A percentile compares a stretch with the other conserved stretches of the same genome.
Evolutionary conservation across 1,140 invertebrate genomes (phyloP).

Genomic region (Rhopalosiphum padi): DNA sequence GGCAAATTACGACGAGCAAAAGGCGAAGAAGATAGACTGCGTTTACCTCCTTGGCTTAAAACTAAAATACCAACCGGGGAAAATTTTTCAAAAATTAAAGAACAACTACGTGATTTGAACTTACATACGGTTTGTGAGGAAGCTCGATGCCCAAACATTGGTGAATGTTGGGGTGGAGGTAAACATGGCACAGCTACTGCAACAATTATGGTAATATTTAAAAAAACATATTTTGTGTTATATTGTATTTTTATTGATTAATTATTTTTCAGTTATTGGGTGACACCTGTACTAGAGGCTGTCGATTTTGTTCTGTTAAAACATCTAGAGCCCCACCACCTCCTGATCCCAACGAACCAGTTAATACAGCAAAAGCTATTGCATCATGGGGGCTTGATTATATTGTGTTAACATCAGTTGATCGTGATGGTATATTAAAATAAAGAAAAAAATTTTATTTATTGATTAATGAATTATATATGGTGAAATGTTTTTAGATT

Average conservation of each 20-base stretch:
- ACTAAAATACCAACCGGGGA: conserved; percentile 90
- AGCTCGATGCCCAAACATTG: conserved; percentile 98
- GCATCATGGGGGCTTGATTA: conserved; percentile 96
- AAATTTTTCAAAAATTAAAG: conserved; percentile 86
- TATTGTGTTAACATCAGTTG: conserved; percentile 97
- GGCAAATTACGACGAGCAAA: conserved; percentile 85
- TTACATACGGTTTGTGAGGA: conserved; percentile 98
- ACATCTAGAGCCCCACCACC: conserved; percentile 90
- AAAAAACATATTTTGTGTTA: neutral
- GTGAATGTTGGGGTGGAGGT: conserved; percentile 98
- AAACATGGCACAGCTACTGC: conserved; percentile 85
- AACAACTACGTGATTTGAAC: conserved; percentile 85
- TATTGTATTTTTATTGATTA: neutral
- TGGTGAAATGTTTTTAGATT: conserved; percentile 69
- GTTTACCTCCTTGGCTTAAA: conserved; percentile 97
- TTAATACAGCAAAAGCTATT: conserved; percentile 92
- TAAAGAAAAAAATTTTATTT: neutral
- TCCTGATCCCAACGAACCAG: conserved; percentile 88
- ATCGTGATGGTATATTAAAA: conserved; percentile 81
- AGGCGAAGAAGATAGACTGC: conserved; percentile 79
- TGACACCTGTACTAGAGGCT: conserved; percentile 90
- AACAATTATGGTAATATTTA: conserved; percentile 81
- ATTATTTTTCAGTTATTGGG: conserved; percentile 77
- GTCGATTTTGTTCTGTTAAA: conserved; percentile 98
- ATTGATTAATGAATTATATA: conserved; percentile 36